Conservation (phyloP, 2,113 vertebrate genomes). For the Tiliqua scincoides region DNA sequence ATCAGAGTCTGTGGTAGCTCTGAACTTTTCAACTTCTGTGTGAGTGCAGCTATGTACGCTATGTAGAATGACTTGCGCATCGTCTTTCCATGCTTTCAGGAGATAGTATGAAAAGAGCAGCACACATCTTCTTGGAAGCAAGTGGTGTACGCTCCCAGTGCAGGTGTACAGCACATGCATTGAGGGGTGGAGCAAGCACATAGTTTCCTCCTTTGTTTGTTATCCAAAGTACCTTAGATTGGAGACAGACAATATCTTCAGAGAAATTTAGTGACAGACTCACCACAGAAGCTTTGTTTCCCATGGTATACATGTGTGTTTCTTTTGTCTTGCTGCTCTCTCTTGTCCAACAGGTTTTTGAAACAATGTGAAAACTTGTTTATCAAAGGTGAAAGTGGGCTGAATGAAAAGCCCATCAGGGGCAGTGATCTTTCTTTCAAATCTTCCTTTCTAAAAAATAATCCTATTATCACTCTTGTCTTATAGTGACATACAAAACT, state of each 20-base stretch:
- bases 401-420: not conserved
- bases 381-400: not conserved
- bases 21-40: constrained; percentile 54
- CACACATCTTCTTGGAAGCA: not conserved
- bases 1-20: constrained; percentile 32
- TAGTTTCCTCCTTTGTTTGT: not conserved
- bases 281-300: not conserved
- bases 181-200: not conserved
- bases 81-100: not conserved
- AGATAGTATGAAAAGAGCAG: not conserved
- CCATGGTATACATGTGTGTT: not conserved
- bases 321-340: too few relatives aligned
- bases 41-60: not conserved
- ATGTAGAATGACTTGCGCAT: not conserved
- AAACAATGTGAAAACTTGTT: not conserved
- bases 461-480: not conserved
- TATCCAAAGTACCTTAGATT: not conserved
- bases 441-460: not conserved
- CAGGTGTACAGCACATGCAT: not conserved
- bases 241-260: not conserved
- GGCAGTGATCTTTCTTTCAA: not conserved
- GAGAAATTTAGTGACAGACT: not conserved
- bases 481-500: not conserved
- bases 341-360: not conserved
- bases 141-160: not conserved